These are phyloP conservation scores for Schizopygopsis malacanthus DNA, from an alignment of 2,797 vertebrate genomes.

Conservation along the genomic window DNA sequence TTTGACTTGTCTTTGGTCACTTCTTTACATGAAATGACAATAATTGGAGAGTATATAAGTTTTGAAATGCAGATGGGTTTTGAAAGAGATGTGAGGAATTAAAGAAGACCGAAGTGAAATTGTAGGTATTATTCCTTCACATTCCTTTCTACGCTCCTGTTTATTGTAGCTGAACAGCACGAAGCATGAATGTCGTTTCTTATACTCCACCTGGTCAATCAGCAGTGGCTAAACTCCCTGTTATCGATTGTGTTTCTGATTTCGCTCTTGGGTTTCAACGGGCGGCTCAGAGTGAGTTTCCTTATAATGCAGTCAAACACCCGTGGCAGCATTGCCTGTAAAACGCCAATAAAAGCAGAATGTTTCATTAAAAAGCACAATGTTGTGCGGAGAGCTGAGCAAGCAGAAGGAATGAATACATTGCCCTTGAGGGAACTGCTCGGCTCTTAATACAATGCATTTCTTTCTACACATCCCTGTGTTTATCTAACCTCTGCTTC, in stretches of 20 bases:
- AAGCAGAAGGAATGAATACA: conserved; percentile 32
- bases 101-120: not conserved
- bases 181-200: not conserved
- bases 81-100: not conserved
- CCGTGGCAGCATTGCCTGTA: conserved; percentile 26
- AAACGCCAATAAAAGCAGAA: conserved; percentile 45
- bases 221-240: not conserved
- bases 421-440: conserved; percentile 15
- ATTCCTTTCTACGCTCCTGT: not conserved
- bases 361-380: conserved; percentile 1
- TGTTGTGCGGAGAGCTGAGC: conserved; percentile 25
- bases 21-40: not conserved
- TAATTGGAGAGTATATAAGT: not conserved
- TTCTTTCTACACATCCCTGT: conserved; percentile 25
- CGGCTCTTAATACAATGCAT: conserved; percentile 36
- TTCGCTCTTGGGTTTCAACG: not conserved
- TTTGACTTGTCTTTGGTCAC: not conserved
- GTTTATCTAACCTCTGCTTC: conserved; percentile 40
- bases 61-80: not conserved
- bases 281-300: not conserved
- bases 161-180: not conserved
- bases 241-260: conserved; percentile 6
- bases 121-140: not conserved
- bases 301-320: conserved; percentile 24
- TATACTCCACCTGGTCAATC: not conserved